A percentile compares a stretch with the other conserved stretches of the same genome.
phyloP scores from a whole-genome alignment of 2,113 vertebrate genomes.

The Myodes glareolus region DNA sequence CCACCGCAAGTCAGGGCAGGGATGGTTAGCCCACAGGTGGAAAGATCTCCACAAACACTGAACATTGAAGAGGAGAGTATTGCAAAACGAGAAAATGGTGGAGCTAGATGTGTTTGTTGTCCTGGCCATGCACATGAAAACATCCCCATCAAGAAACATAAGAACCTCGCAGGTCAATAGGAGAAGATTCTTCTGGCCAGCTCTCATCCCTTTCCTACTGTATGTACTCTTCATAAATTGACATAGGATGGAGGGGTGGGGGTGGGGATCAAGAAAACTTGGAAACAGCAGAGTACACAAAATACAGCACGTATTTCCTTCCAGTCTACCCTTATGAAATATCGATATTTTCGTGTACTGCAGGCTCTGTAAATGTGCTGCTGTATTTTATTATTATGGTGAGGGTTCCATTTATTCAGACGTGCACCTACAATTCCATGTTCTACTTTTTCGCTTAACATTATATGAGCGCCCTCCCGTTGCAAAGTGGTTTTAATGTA shows the following conservation, averaged over 20 bases:
- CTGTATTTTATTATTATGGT: not conserved
- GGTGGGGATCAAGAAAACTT: not conserved
- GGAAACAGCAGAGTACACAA: not conserved
- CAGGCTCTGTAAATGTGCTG: not conserved
- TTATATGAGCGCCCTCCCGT: not conserved
- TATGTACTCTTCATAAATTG: not conserved
- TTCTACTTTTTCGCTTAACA: not conserved
- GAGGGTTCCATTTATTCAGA: not conserved
- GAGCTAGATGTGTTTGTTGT: not conserved
- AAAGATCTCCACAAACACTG: not conserved
- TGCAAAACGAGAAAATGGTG: not conserved
- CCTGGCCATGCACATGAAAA: not conserved
- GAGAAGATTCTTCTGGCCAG: not conserved
- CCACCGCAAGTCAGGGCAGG: not conserved
- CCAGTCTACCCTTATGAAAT: not conserved
- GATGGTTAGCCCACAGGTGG: not conserved
- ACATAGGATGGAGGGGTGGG: accelerated
- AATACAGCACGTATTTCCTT: not conserved
- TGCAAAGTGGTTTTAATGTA: not conserved
- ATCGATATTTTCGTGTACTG: not conserved
- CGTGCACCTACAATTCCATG: not conserved
- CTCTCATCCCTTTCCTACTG: too few species aligned
- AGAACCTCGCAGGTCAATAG: not conserved
- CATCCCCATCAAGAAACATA: not conserved
- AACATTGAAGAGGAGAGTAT: not conserved